Evolutionary conservation across 30 jellyfish, hydroid and myxozoan genomes (phyloP).

Genomic region (Pelagia noctiluca): DNA sequence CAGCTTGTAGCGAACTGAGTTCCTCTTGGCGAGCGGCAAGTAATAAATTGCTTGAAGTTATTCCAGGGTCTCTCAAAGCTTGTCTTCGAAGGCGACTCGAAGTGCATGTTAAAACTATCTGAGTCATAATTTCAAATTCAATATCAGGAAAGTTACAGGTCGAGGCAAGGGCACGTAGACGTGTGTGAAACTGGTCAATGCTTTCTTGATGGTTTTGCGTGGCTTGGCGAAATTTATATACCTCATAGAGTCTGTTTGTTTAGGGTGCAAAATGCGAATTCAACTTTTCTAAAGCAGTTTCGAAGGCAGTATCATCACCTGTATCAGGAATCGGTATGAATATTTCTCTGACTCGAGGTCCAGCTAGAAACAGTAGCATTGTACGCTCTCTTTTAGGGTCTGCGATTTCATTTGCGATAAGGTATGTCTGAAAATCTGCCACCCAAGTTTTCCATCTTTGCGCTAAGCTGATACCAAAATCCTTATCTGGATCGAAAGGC

Average conservation of each 20-base stretch:
- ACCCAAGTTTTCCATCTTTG: constrained; percentile 33
- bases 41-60: constrained; percentile 16
- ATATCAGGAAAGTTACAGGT: constrained; percentile 17
- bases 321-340: constrained; percentile 21
- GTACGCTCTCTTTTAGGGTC: constrained; percentile 22
- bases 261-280: constrained; percentile 46
- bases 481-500: constrained; percentile 31
- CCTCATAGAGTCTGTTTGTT: constrained; percentile 29
- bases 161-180: constrained; percentile 13
- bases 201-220: constrained; percentile 21
- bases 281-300: constrained; percentile 13
- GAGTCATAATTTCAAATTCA: constrained; percentile 46
- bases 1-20: not conserved
- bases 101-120: constrained; percentile 12
- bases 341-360: constrained; percentile 40
- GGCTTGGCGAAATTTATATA: constrained; percentile 33
- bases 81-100: constrained; percentile 26
- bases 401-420: constrained; percentile 22
- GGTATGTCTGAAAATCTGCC: constrained; percentile 20
- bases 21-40: constrained; percentile 55
- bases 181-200: constrained; percentile 30
- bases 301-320: constrained; percentile 22
- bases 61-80: constrained; percentile 9
- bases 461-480: constrained; percentile 37
- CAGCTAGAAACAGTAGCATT: constrained; percentile 26